Conservation (phyloP, 2,797 vertebrate species). For the Pangasius krempfi region DNA sequence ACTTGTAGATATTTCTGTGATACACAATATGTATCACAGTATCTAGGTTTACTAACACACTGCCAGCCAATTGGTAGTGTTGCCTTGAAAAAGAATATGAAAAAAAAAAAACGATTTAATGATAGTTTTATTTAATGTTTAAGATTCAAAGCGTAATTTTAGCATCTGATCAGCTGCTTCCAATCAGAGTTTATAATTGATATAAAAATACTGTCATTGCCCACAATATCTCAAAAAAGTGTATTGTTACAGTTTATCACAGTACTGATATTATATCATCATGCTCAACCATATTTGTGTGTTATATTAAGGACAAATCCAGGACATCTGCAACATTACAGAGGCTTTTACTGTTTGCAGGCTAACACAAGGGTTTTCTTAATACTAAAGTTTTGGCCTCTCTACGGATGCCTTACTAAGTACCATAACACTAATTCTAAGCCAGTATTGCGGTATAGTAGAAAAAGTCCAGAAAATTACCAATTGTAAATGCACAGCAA, state of each 20-base stretch:
- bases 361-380: background rate
- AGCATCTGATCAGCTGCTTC: background rate
- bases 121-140: background rate
- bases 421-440: background rate
- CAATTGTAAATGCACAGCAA: background rate
- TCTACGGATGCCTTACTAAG: background rate
- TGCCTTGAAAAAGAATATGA: background rate
- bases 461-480: background rate
- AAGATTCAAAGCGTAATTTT: background rate
- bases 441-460: background rate
- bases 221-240: background rate
- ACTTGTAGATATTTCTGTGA: background rate
- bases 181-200: background rate
- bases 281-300: background rate
- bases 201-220: background rate
- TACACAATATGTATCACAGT: background rate
- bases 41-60: background rate
- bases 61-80: background rate
- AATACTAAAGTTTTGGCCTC: background rate
- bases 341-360: background rate
- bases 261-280: background rate
- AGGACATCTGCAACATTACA: background rate
- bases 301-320: background rate
- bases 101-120: background rate
- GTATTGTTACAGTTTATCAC: background rate